Conservation (phyloP, 2,888 invertebrate genomes). For the Lamellibrachia columna region DNA sequence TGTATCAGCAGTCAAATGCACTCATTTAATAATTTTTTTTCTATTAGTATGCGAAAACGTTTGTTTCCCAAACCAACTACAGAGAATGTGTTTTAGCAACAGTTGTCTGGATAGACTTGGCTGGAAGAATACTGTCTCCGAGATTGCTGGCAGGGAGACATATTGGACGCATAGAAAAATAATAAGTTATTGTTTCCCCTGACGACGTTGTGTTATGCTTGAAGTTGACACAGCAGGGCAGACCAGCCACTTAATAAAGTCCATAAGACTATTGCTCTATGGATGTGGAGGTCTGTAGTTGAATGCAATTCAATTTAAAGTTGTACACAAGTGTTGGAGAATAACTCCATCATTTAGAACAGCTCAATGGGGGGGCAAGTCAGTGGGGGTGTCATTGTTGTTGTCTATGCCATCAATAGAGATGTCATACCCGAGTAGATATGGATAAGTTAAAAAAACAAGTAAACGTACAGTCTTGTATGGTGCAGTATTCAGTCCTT, state of each 20-base stretch:
- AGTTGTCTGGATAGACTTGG: neutral
- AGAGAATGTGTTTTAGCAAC: constrained; percentile 16
- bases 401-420: too few species aligned
- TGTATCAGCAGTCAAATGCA: neutral
- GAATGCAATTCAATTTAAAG: neutral
- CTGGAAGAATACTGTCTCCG: neutral
- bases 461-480: too few species aligned
- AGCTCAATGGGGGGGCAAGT: neutral
- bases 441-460: too few species aligned
- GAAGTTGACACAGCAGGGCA: neutral
- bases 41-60: neutral
- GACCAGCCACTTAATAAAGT: neutral
- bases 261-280: neutral
- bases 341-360: neutral
- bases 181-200: neutral
- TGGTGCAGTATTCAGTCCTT: too few species aligned
- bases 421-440: too few species aligned
- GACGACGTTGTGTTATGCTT: neutral
- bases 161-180: neutral
- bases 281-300: neutral
- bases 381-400: neutral
- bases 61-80: neutral
- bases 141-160: neutral
- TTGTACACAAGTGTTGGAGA: neutral
- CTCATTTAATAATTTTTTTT: neutral